Evolutionary conservation across 2,888 invertebrate genomes (phyloP), one percentile per base, ranked within the genome.

Genomic region (Noctua fimbriata): DNA sequence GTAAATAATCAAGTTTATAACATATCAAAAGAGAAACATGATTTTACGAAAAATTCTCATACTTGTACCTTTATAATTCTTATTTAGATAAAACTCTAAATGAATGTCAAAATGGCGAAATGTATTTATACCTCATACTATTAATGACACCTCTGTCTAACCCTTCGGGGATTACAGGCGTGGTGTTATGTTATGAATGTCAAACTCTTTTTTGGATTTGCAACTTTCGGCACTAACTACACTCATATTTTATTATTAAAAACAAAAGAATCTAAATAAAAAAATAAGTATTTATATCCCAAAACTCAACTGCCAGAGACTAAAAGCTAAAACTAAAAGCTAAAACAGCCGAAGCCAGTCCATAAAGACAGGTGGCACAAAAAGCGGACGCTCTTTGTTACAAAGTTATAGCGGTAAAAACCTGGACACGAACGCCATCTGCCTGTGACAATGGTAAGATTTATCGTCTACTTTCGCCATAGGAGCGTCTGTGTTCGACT

Each of bases 391-490:
- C 91, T 92, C 94, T 93, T 94, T 94, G 94, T 94, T 93, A 92
- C 91, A 92, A 92, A 94, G 94, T 94, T 95, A 93, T 93, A 91
- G 93, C 92, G 89, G 94, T 92, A 95, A 95, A 95, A 95, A 95
- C 94, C 93, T 94, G 94, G 93, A 94, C 95, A 92, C 89, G 86
- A 89, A 90, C 93, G 94, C 93, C 96, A 95, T 95, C 95, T 96
- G 96, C 86, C 91, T 92, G 92, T 92, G 95, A 95, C 95, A 94
- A 93, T 93, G 91, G 91, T 84, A 91, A 94, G 96, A 96, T 95
- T 96, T 96, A 96, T 95, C 86, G 93, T 92, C 92, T 93, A 91
- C 92, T 93, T 92, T 92, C 91, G 90, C 91, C 88, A 89, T 91
- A 91, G 91, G 88, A 89, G 85, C 89, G 89, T 89, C 87, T 89